Conservation (phyloP, 1,140 invertebrate species). For the Octopus bimaculoides region DNA sequence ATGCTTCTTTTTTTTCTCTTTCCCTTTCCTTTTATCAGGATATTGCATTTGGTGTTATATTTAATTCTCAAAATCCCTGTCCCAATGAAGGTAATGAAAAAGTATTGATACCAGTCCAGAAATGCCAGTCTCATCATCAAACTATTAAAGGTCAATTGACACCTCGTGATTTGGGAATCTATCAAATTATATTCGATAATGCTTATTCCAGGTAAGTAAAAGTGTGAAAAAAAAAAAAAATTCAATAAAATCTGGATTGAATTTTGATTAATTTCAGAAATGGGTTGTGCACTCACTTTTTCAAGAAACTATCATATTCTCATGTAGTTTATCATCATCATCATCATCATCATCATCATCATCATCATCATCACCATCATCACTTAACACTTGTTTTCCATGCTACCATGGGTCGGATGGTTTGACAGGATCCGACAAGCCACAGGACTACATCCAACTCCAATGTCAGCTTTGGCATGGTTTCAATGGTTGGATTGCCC, state of each 20-base stretch:
- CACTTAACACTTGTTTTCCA: no score
- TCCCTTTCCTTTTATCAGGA: constrained; percentile 31
- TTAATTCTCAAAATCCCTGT: constrained; percentile 17
- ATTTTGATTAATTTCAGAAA: no score
- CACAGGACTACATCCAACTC: no score
- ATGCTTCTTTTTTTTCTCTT: not conserved
- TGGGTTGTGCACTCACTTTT: no score
- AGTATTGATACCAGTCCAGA: constrained; percentile 42
- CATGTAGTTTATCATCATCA: no score
- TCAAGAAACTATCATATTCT: no score
- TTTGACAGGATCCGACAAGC: no score
- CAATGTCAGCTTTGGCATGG: no score
- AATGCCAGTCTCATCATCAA: constrained; percentile 53
- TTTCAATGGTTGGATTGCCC: no score
- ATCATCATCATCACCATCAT: no score
- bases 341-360: no score
- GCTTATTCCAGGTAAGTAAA: constrained; percentile 48
- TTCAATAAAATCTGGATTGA: not conserved
- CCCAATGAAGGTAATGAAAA: constrained; percentile 25
- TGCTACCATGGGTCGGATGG: no score
- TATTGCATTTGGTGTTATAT: constrained; percentile 49
- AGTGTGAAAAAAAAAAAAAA: not conserved
- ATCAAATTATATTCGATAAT: constrained; percentile 55
- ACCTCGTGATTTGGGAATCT: constrained; percentile 47
- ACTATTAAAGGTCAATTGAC: constrained; percentile 45